Conservation (phyloP, 2,797 vertebrate genomes). For the Astyanax mexicanus region DNA sequence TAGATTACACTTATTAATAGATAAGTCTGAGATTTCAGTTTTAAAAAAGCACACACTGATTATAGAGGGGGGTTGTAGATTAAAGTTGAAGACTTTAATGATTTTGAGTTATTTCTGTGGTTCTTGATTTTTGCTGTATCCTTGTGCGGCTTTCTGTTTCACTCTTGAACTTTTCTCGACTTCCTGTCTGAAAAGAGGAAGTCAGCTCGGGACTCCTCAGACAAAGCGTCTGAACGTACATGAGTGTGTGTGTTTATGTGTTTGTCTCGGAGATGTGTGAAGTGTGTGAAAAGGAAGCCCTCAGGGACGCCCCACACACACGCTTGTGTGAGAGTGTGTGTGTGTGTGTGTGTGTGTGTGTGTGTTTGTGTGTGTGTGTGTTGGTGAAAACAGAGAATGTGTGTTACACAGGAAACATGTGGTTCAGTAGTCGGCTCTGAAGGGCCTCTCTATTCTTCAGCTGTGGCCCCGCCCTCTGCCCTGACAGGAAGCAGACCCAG, state of each 20-base stretch:
- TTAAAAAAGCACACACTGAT: no score
- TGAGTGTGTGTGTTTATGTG: constrained; percentile 68
- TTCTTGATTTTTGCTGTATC: constrained; percentile 7
- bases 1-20: not conserved
- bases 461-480: constrained; percentile 56
- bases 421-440: constrained; percentile 39
- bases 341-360: constrained; percentile 25
- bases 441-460: constrained; percentile 50
- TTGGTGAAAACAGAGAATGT: constrained; percentile 37
- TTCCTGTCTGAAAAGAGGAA: constrained; percentile 77
- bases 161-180: constrained; percentile 63
- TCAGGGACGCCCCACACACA: constrained; percentile 76
- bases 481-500: constrained; percentile 73
- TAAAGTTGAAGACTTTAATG: not conserved
- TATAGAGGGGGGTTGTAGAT: no score
- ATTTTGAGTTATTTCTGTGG: not conserved
- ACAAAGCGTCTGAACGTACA: constrained; percentile 47
- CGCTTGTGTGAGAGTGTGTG: not conserved
- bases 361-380: constrained; percentile 31
- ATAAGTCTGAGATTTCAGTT: not conserved
- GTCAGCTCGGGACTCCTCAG: constrained; percentile 72
- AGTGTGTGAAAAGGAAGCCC: constrained; percentile 75
- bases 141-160: constrained; percentile 71
- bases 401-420: constrained; percentile 49
- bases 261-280: constrained; percentile 43